A percentile compares a stretch with the other conserved stretches of the same genome.
Conservation (phyloP, 2,888 invertebrate species). For the Drosophila borealis region DNA sequence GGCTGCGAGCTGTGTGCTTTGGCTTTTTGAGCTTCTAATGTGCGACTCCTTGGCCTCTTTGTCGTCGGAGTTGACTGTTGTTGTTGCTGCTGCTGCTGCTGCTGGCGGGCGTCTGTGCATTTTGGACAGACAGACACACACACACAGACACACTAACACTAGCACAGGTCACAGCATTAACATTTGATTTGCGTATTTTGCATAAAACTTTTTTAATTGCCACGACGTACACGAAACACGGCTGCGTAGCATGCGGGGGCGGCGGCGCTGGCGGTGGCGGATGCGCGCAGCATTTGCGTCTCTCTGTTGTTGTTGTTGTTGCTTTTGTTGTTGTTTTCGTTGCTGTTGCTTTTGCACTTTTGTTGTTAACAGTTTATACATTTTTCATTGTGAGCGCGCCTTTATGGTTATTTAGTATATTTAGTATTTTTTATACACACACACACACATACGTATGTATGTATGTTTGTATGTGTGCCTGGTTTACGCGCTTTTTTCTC, state of each 20-base stretch:
- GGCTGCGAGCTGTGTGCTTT: constrained; percentile 48
- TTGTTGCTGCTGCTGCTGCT: constrained; percentile 40
- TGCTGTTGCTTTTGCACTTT: constrained; percentile 50
- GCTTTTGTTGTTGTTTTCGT: constrained; percentile 10
- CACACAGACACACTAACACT: constrained; percentile 3
- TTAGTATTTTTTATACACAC: constrained; percentile 23
- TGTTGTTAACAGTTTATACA: constrained; percentile 57
- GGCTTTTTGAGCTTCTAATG: constrained; percentile 54
- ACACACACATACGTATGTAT: constrained; percentile 10
- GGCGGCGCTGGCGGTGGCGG: constrained; percentile 35
- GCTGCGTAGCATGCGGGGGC: constrained; percentile 42
- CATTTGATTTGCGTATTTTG: constrained; percentile 61
- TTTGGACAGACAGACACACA: constrained; percentile 51
- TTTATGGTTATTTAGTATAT: constrained; percentile 32
- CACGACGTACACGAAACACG: constrained; percentile 62
- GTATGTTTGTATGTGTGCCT: constrained; percentile 13
- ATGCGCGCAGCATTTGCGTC: constrained; percentile 56
- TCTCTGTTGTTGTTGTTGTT: constrained; percentile 35
- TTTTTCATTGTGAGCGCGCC: constrained; percentile 62
- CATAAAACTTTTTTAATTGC: constrained; percentile 62
- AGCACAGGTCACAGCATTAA: constrained; percentile 49
- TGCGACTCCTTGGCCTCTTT: constrained; percentile 43
- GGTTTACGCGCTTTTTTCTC: constrained; percentile 53
- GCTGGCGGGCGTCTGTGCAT: constrained; percentile 59
- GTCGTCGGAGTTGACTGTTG: constrained; percentile 28